Evolutionary conservation across 2,113 vertebrate species (phyloP).

Genomic region (Mastomys coucha): DNA sequence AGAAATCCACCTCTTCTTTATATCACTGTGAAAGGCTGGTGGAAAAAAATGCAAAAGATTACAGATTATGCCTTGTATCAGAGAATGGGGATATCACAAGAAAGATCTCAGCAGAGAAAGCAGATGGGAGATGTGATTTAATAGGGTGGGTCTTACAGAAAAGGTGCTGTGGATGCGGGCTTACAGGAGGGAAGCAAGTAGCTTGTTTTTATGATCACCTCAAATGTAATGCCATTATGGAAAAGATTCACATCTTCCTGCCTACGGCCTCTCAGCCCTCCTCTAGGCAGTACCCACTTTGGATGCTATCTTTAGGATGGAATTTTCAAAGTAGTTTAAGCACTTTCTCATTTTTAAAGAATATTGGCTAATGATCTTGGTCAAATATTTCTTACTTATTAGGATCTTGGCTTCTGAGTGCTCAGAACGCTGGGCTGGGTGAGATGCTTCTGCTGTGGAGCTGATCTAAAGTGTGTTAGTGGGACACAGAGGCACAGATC

Average conservation of each 20-base stretch:
- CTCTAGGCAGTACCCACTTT: too few relatives aligned
- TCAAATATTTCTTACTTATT: background rate
- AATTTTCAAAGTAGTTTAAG: slow-evolving; percentile 26
- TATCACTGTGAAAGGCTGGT: background rate
- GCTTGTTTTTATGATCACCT: background rate
- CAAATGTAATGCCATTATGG: background rate
- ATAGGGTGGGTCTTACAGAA: background rate
- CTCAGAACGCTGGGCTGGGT: background rate
- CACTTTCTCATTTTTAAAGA: slow-evolving; percentile 11
- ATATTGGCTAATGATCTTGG: background rate
- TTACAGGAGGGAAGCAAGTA: background rate
- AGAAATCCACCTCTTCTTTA: background rate
- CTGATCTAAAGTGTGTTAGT: background rate
- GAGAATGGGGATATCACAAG: background rate
- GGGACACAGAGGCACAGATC: background rate
- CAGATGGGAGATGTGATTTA: background rate
- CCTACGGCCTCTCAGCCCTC: background rate
- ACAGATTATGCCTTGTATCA: background rate
- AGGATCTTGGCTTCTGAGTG: background rate
- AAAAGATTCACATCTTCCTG: background rate
- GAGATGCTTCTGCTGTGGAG: background rate
- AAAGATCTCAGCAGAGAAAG: background rate
- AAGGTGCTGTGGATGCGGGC: background rate
- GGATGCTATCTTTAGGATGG: slow-evolving; percentile 10
- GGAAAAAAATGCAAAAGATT: background rate